Evolutionary conservation across 2,113 vertebrate genomes (phyloP), one percentile per base, ranked within the genome.

Genomic region (Cebidichthys violaceus): DNA sequence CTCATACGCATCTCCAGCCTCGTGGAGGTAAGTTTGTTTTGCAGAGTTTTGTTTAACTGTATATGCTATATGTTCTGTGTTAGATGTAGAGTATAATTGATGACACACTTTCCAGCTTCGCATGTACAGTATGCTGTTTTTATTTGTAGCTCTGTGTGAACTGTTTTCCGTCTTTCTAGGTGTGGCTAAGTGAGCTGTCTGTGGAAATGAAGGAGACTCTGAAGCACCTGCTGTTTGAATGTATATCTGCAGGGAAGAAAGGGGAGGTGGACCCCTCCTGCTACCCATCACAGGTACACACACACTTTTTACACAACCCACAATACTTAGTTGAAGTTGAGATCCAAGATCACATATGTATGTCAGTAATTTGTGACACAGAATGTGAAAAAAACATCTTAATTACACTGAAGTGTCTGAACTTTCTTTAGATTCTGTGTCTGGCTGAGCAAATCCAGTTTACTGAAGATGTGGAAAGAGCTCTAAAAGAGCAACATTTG

Each of bases 391-490:
- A 47, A 33, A 33, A 20, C 31, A 33, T 62, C 20, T 17, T 54
- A 17, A 45, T 52, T 22, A 9, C 6, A 22, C 2, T 27, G 0
- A 50, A 61, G 15, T 62, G 4, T 76, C 61, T 70, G 4, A 72
- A 65, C 3, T 13, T 37, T 65, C 4, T 20, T 33, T 70, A 99
- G 98, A 96, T 99, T 91, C 90, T 99, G 39, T 99, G 96, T 79
- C 93, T 99, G 88, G 96, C 97, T 59, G 98, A 99, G 74, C 97
- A 99, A 94, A 99, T 99, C 93, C 96, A 97, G 79, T 99, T 99
- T 81, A 99, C 98, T 45, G 96, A 98, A 93, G 98, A 99, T 87
- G 94, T 97, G 88, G 98, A 99, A 94, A 94, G 61, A 85, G 96
- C 96, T 70, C 94, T 99, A 60, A 95, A 92, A 85, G 93, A 92